Evolutionary conservation across 2,113 vertebrate genomes (phyloP).

Genomic region (Apodemus sylvaticus): DNA sequence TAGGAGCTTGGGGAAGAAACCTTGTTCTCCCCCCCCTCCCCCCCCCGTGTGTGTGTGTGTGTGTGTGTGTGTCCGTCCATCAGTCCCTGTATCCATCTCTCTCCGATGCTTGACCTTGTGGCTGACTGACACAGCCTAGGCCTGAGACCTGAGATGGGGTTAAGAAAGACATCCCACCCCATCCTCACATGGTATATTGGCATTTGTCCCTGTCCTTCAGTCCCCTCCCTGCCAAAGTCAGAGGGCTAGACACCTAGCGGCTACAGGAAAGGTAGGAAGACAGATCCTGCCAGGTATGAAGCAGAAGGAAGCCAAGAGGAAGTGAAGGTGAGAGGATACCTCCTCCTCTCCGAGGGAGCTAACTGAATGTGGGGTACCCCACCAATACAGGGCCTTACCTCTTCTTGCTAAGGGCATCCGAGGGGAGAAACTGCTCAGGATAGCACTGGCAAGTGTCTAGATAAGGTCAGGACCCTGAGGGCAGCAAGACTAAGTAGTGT

Average conservation of each 20-base stretch:
- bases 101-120: constrained; percentile 18
- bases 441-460: background rate
- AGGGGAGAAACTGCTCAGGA: background rate
- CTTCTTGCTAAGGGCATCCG: background rate
- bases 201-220: background rate
- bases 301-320: background rate
- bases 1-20: background rate
- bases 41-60: background rate
- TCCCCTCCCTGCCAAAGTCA: background rate
- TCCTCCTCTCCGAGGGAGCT: background rate
- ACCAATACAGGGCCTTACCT: background rate
- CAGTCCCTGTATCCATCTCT: background rate
- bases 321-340: background rate
- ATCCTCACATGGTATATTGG: background rate
- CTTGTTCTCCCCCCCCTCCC: fast-evolving
- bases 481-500: background rate
- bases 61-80: background rate
- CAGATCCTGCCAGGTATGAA: background rate
- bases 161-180: background rate
- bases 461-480: background rate
- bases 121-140: background rate
- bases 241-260: background rate
- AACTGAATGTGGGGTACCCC: background rate
- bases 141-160: background rate
- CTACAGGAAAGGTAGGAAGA: background rate